Percentiles rank a stretch among this genome's conserved stretches.
Conservation (phyloP, 1,140 invertebrate species). For the Drosophila leontia region DNA sequence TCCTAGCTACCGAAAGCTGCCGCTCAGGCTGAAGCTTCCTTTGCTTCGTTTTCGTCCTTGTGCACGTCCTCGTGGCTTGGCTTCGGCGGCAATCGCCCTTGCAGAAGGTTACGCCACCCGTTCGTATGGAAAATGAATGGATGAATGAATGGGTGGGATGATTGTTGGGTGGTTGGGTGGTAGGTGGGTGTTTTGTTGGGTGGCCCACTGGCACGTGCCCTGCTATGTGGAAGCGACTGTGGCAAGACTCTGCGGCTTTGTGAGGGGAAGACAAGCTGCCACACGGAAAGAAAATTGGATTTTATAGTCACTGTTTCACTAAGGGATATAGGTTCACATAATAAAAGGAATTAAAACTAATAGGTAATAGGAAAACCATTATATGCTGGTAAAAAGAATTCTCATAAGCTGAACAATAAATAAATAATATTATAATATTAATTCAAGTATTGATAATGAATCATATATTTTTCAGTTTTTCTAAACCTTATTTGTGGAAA, state of each 20-base stretch:
- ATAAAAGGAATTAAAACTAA: background rate
- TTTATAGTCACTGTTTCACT: background rate
- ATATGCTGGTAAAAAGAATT: background rate
- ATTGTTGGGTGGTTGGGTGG: background rate
- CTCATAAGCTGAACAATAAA: background rate
- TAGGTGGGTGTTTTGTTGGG: background rate
- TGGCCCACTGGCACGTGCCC: slow-evolving; percentile 64
- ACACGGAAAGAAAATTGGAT: slow-evolving; percentile 12
- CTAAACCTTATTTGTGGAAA: background rate
- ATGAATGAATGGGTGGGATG: slow-evolving; percentile 10
- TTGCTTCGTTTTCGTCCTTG: slow-evolving; percentile 50
- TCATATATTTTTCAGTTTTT: background rate
- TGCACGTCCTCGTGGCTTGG: slow-evolving; percentile 28
- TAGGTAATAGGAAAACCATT: background rate
- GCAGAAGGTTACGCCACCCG: slow-evolving; percentile 71
- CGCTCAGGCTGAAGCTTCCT: slow-evolving; percentile 21
- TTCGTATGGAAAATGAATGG: slow-evolving; percentile 24
- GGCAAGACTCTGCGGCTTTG: slow-evolving; percentile 45
- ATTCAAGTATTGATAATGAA: too few species aligned
- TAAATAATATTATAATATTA: background rate
- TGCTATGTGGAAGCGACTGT: slow-evolving; percentile 64
- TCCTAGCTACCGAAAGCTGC: slow-evolving; percentile 11
- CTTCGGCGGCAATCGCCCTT: slow-evolving; percentile 37
- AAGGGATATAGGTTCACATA: background rate
- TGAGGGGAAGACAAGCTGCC: slow-evolving; percentile 5